Evolutionary conservation across 2,888 invertebrate genomes (phyloP), one percentile per base, ranked within the genome.

Genomic region (Pycnomerus fuliginosus): DNA sequence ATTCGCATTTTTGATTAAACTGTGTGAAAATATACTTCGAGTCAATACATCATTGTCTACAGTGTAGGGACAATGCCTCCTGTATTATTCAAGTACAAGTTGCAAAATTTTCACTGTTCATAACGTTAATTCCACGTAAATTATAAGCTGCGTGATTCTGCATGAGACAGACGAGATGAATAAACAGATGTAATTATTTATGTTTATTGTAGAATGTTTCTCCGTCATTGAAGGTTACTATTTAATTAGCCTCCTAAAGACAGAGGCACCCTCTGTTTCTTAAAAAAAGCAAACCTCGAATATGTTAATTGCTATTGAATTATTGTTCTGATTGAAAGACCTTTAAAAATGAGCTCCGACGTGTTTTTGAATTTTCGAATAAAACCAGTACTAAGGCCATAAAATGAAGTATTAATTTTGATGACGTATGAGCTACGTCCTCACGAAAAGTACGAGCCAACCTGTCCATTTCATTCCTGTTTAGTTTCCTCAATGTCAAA

Each of bases 81-180:
- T 14, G 30, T 30, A 12, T 15, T 13, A 27, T 30, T 30, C 30
- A 30, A 30, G 30, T 12, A 30, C 30, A 30, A 30, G 16, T 30
- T 30, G 30, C 30, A 30, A 30, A 30, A 30, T 30, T 13, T 14
- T 30, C 11, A 13, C 27, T 10, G 14, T 27, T 27, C 27, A 27
- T 27, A 12, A 27, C 3, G 10, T 27, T 11, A 27, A 13, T n/a
- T 10, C 27, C 10, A 27, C 12, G 16, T n/a, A n/a, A n/a, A n/a
- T n/a, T n/a, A n/a, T n/a, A n/a, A n/a, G n/a, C n/a, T 10, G 16
- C 16, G 16, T 30, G 16, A 30, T 15, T 16, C 11, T 30, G 16
- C 30, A 30, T 30, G 30, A 14, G 15, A 29, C 3, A 5, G 15
- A 10, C 5, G 7, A 30, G n/a, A n/a, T n/a, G n/a, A n/a, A n/a